Evolutionary conservation across 30 jellyfish, hydroid and myxozoan species (phyloP).

Genomic region (Rhopilema esculentum): DNA sequence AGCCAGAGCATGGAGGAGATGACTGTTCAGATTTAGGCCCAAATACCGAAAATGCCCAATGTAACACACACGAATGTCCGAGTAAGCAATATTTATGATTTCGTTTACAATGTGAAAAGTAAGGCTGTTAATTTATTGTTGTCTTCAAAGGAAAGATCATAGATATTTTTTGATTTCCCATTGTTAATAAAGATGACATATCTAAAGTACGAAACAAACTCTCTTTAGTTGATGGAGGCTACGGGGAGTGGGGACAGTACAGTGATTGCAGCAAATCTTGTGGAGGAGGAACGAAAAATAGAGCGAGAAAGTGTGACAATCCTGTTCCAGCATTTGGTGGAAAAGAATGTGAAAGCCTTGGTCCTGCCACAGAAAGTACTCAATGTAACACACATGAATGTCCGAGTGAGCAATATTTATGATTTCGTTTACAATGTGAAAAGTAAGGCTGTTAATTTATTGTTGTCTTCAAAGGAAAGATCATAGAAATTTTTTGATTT

Average conservation of each 20-base stretch:
- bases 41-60: background rate
- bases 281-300: conserved; percentile 3
- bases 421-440: background rate
- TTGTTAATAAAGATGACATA: background rate
- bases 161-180: background rate
- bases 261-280: background rate
- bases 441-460: background rate
- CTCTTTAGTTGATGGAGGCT: conserved; percentile 9
- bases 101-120: background rate
- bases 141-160: too few species aligned
- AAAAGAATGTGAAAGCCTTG: background rate
- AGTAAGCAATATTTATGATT: background rate
- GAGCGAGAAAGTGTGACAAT: conserved; percentile 16
- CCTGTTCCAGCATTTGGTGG: conserved; percentile 40
- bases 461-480: background rate
- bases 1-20: conserved; percentile 38
- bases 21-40: conserved; percentile 28
- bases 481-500: background rate
- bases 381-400: conserved; percentile 3
- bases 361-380: background rate
- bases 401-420: too few species aligned
- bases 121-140: background rate
- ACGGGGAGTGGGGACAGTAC: background rate
- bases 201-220: background rate
- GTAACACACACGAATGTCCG: conserved; percentile 24